These are phyloP conservation scores for Phlogophora meticulosa DNA, from an alignment of 2,888 invertebrate species.

Conservation along the genomic window DNA sequence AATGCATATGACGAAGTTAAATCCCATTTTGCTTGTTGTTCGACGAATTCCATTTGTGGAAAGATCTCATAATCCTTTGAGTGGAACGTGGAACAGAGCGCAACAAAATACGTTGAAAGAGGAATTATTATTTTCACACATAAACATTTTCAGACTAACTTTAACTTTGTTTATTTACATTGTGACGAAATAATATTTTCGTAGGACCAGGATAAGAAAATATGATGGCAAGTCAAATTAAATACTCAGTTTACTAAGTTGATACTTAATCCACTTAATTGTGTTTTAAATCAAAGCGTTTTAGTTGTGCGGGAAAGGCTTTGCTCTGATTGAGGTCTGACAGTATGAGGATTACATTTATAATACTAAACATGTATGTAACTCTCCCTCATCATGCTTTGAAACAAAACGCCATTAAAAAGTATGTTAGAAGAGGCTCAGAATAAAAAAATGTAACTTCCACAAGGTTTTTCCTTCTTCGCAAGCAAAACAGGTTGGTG, in stretches of 20 bases:
- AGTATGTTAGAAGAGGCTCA: conserved; percentile 9
- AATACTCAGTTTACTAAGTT: conserved; percentile 15
- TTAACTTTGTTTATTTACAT: conserved; percentile 8
- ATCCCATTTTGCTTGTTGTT: conserved; percentile 63
- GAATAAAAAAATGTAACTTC: conserved; percentile 18
- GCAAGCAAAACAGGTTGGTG: conserved; percentile 4
- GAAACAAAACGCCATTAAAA: conserved; percentile 39
- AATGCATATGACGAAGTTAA: conserved; percentile 69
- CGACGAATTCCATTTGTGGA: conserved; percentile 54
- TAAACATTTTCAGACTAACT: conserved; percentile 19
- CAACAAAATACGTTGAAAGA: conserved; percentile 21
- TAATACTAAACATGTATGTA: conserved; percentile 53
- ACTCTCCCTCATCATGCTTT: conserved; percentile 62
- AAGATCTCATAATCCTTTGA: conserved; percentile 61
- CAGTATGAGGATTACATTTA: conserved; percentile 70
- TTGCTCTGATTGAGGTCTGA: conserved; percentile 76
- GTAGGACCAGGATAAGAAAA: background rate
- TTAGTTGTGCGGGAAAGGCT: conserved; percentile 66
- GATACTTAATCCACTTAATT: conserved; percentile 62
- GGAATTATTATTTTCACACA: conserved; percentile 22
- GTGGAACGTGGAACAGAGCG: conserved; percentile 54
- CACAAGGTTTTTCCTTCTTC: conserved; percentile 8
- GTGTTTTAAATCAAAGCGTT: conserved; percentile 64
- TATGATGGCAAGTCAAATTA: background rate
- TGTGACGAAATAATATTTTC: background rate